Conservation (phyloP, 1,140 invertebrate genomes). For the Bicyclus anynana region DNA sequence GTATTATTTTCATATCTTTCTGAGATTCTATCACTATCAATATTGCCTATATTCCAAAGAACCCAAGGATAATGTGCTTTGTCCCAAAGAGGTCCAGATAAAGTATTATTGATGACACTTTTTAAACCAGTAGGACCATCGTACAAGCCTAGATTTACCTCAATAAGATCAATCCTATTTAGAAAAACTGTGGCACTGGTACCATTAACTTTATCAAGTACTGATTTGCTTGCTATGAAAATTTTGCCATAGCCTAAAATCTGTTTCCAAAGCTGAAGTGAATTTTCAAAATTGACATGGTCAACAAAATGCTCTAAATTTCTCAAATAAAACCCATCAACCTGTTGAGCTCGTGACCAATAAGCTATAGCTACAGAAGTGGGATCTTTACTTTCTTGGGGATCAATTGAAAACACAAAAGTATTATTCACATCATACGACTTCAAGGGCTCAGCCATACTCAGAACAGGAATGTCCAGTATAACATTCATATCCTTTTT, state of each 20-base stretch:
- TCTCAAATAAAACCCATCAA: constrained; percentile 90
- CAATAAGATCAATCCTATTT: constrained; percentile 83
- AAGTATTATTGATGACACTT: constrained; percentile 76
- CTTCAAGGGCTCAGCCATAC: constrained; percentile 72
- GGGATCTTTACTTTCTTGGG: constrained; percentile 40
- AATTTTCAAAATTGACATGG: constrained; percentile 65
- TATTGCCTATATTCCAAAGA: constrained; percentile 85
- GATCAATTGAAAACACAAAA: constrained; percentile 39
- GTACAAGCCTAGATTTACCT: constrained; percentile 80
- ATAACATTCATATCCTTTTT: constrained; percentile 83
- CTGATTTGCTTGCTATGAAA: constrained; percentile 81
- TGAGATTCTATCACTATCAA: constrained; percentile 79
- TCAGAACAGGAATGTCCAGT: constrained; percentile 85
- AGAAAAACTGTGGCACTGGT: constrained; percentile 75
- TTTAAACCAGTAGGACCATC: constrained; percentile 79
- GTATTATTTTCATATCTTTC: constrained; percentile 79
- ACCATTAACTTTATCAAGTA: constrained; percentile 71
- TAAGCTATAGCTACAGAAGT: constrained; percentile 79
- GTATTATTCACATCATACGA: constrained; percentile 33
- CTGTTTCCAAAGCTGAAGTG: constrained; percentile 82
- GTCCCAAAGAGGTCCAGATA: constrained; percentile 78
- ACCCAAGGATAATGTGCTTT: constrained; percentile 83
- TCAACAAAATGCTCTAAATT: constrained; percentile 78
- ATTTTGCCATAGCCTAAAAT: constrained; percentile 80
- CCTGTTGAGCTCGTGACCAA: constrained; percentile 80